Conservation (phyloP, 2,888 invertebrate genomes). For the Tiliacea aurago region DNA sequence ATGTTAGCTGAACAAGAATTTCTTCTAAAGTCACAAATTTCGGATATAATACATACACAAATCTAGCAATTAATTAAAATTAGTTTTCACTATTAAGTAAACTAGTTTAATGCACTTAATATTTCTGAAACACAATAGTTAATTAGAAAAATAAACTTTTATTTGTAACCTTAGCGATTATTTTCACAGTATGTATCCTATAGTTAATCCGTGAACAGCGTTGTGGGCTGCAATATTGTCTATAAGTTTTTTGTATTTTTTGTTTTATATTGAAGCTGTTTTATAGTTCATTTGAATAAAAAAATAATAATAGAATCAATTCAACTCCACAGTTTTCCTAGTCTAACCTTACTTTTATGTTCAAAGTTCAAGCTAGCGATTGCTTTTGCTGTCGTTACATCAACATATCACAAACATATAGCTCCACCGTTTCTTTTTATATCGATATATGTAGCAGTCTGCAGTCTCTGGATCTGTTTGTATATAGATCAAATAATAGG, state of each 20-base stretch:
- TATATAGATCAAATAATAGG: background rate
- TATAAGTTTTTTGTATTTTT: too few relatives aligned
- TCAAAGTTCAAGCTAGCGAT: constrained; percentile 43
- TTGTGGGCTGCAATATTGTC: too few relatives aligned
- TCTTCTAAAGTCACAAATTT: background rate
- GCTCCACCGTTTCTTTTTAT: constrained; percentile 17
- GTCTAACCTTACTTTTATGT: constrained; percentile 44
- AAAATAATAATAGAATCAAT: background rate
- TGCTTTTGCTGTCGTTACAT: constrained; percentile 53
- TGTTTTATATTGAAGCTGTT: too few relatives aligned
- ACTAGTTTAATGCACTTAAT: too few relatives aligned
- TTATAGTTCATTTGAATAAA: too few relatives aligned
- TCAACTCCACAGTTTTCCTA: constrained; percentile 35
- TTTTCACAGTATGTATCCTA: too few relatives aligned
- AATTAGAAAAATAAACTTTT: too few relatives aligned
- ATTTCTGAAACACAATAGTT: too few relatives aligned
- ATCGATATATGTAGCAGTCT: background rate
- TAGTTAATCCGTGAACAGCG: too few relatives aligned
- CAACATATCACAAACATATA: constrained; percentile 41
- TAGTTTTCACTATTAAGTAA: background rate
- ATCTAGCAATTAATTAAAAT: background rate
- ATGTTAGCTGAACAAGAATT: background rate
- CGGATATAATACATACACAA: background rate
- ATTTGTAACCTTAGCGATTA: too few relatives aligned
- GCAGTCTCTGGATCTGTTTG: background rate